phyloP scores from a whole-genome alignment of 2,113 vertebrate species.

The Engraulis encrasicolus region DNA sequence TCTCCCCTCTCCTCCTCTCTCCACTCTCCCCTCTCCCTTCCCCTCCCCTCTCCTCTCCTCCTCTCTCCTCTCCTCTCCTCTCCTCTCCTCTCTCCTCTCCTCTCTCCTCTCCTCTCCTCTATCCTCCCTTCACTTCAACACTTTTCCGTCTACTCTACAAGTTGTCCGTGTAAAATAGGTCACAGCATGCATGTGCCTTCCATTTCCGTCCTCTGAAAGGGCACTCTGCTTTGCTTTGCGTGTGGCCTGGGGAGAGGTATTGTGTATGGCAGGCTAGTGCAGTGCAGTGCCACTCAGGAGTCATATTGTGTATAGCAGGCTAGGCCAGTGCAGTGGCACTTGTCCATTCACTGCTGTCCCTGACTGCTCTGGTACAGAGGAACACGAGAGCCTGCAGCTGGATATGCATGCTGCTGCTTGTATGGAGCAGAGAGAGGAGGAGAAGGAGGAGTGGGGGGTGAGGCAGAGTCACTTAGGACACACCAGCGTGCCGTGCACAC shows the following conservation, averaged over 20 bases:
- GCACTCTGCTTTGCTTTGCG: no score
- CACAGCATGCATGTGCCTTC: conserved; percentile 37
- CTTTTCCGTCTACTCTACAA: conserved; percentile 28
- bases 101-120: background rate
- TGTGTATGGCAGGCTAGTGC: background rate
- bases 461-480: background rate
- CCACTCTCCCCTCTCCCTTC: no score
- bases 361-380: background rate
- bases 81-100: background rate
- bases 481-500: no score
- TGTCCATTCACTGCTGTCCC: background rate
- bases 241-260: conserved; percentile 29
- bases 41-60: no score
- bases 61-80: no score
- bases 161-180: conserved; percentile 44
- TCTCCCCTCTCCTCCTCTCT: no score
- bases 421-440: no score
- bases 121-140: background rate
- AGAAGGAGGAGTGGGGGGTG: background rate
- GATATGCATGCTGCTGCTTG: background rate
- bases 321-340: no score
- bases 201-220: conserved; percentile 28
- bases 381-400: background rate
- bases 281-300: no score
- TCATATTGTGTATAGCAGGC: no score